Evolutionary conservation across 2,888 invertebrate genomes (phyloP), one percentile per base, ranked within the genome.

Genomic region (Cephus pulcher): DNA sequence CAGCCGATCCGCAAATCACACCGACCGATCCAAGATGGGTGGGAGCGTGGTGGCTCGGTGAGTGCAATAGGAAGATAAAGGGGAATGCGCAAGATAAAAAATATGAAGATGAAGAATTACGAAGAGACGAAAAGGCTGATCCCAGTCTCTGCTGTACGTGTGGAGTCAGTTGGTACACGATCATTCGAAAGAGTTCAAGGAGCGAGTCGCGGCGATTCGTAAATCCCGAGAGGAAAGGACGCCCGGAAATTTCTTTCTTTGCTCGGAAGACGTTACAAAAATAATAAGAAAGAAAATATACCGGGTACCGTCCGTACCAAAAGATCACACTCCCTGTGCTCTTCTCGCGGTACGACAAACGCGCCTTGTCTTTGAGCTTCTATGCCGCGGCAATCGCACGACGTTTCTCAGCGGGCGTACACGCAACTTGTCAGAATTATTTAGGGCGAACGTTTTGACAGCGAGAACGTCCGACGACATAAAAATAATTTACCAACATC

Each of bases 31-130:
- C 97, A 6, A 93, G 96, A 91, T 98, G 98, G 98, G 96, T 98
- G 75, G 98, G 98, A 75, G 98, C 98, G 73, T 99, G 98, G 98
- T 99, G 98, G 98, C 93, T 99, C 80, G 98, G 97, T 94, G 93
- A 95, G 93, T 93, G 2, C 6, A 56, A 15, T 56, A 56, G 23
- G 1, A 56, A 56, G 56, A 56, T 56, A 56, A 56, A 23, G 9
- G 56, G 23, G 56, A 6, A 23, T 23, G 23, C 9, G 56, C 56
- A 56, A 56, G 56, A 40, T 15, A 40, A 34, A 35, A 12, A 6
- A 6, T 23, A 9, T 2, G 23, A 23, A 23, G 56, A 56, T 56
- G 56, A 56, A 9, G 56, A 56, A 56, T 23, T 56, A 35, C 56
- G 2, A 56, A 56, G 56, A 9, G 23, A 23, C 2, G 23, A 23